These are phyloP conservation scores for Aleiodes leptofemur DNA, from an alignment of 2,888 invertebrate species.

Conservation along the genomic window DNA sequence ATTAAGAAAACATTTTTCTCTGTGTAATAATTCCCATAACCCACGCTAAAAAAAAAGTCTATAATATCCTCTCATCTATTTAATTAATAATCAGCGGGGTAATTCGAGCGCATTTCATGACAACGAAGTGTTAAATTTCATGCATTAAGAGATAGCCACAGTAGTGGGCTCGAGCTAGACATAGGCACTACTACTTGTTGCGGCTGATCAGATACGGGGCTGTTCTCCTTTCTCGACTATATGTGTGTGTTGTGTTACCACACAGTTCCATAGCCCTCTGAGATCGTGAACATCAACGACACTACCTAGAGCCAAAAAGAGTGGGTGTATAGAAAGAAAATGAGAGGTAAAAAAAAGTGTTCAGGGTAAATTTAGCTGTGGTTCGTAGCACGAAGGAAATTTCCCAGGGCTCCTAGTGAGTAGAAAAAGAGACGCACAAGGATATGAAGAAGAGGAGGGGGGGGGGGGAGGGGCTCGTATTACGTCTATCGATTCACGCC, in stretches of 20 bases:
- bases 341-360: conserved; percentile 42
- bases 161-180: no score
- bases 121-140: no score
- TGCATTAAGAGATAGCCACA: no score
- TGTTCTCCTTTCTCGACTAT: conserved; percentile 43
- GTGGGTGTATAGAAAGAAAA: conserved; percentile 39
- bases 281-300: conserved; percentile 9
- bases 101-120: no score
- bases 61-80: no score
- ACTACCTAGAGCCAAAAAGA: background rate
- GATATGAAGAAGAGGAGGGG: background rate
- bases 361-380: conserved; percentile 44
- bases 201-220: conserved; percentile 53
- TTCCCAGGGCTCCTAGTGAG: conserved; percentile 35
- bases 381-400: conserved; percentile 44
- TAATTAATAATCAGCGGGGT: no score
- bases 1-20: no score
- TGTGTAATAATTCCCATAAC: no score
- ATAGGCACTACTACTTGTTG: conserved; percentile 60
- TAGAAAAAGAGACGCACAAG: conserved; percentile 7
- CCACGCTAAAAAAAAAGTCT: no score
- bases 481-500: conserved; percentile 27
- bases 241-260: background rate
- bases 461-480: conserved; percentile 10
- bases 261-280: background rate